phyloP scores from a whole-genome alignment of 2,888 invertebrate genomes.

The Anthophora plumipes region DNA sequence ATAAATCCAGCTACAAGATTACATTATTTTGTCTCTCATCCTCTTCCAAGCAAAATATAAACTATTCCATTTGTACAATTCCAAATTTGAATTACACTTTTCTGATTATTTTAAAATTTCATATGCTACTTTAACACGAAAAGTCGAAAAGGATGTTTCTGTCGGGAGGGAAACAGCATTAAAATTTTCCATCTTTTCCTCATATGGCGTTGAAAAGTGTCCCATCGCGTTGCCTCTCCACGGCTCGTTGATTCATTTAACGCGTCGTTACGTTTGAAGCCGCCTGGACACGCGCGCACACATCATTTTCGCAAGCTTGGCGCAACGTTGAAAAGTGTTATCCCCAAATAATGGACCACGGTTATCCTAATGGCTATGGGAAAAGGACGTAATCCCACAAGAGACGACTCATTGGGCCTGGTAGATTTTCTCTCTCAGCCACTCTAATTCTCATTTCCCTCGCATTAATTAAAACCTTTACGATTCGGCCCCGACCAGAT shows the following conservation, averaged over 20 bases:
- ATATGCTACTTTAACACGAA: not conserved
- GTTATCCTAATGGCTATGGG: constrained; percentile 29
- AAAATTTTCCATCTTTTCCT: too few relatives aligned
- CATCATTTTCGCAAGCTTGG: constrained; percentile 24
- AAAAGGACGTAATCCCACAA: constrained; percentile 55
- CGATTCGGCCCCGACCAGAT: constrained; percentile 62
- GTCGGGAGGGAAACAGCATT: too few relatives aligned
- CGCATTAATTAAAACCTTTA: constrained; percentile 72
- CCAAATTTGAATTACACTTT: too few relatives aligned
- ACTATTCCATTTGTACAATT: too few relatives aligned
- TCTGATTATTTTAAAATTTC: too few relatives aligned
- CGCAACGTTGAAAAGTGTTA: constrained; percentile 50
- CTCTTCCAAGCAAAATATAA: too few relatives aligned
- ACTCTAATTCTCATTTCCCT: constrained; percentile 64
- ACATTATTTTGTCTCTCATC: too few relatives aligned
- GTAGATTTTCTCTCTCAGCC: constrained; percentile 38
- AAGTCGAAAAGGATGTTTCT: too few relatives aligned
- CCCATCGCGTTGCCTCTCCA: too few relatives aligned
- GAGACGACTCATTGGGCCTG: constrained; percentile 58
- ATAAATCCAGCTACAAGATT: too few relatives aligned
- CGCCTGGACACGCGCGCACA: not conserved
- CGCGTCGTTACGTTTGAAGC: constrained; percentile 17
- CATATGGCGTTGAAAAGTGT: not conserved
- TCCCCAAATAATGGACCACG: constrained; percentile 52
- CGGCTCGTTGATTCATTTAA: constrained; percentile 30